Conservation (phyloP, 1,140 invertebrate genomes). For the Lasioglossum baleicum region DNA sequence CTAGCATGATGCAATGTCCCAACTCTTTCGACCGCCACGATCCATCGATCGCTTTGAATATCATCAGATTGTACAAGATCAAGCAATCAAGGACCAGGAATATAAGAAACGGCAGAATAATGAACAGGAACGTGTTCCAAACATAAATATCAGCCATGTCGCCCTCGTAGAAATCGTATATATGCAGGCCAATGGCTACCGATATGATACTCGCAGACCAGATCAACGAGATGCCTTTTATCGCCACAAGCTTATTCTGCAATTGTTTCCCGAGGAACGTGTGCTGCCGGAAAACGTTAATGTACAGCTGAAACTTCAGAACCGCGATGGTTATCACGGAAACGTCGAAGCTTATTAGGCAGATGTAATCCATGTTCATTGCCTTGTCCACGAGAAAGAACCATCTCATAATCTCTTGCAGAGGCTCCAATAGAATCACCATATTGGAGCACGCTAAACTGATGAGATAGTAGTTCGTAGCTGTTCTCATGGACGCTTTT, state of each 20-base stretch:
- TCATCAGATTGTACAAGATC: conserved; percentile 56
- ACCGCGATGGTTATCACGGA: conserved; percentile 68
- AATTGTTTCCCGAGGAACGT: conserved; percentile 37
- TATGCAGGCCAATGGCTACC: conserved; percentile 66
- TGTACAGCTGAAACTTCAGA: conserved; percentile 66
- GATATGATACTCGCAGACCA: conserved; percentile 63
- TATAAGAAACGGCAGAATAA: conserved; percentile 53
- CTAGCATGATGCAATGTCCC: conserved; percentile 57
- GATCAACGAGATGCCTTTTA: conserved; percentile 64
- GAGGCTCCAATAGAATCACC: conserved; percentile 65
- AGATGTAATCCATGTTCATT: conserved; percentile 68
- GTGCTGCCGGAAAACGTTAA: conserved; percentile 43
- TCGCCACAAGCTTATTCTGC: conserved; percentile 38
- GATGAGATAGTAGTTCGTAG: conserved; percentile 65
- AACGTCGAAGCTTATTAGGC: conserved; percentile 66
- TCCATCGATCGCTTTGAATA: conserved; percentile 45
- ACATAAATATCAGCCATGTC: conserved; percentile 66
- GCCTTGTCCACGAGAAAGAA: conserved; percentile 59
- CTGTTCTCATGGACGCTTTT: conserved; percentile 54
- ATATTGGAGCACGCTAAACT: conserved; percentile 67
- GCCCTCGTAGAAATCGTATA: conserved; percentile 61
- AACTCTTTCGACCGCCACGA: conserved; percentile 42
- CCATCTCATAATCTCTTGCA: conserved; percentile 60
- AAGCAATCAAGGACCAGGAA: conserved; percentile 55
- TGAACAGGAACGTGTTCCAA: conserved; percentile 66